Percentiles rank a stretch among this genome's conserved stretches.
Evolutionary conservation across 2,797 vertebrate species (phyloP).

Genomic region (Menidia menidia): DNA sequence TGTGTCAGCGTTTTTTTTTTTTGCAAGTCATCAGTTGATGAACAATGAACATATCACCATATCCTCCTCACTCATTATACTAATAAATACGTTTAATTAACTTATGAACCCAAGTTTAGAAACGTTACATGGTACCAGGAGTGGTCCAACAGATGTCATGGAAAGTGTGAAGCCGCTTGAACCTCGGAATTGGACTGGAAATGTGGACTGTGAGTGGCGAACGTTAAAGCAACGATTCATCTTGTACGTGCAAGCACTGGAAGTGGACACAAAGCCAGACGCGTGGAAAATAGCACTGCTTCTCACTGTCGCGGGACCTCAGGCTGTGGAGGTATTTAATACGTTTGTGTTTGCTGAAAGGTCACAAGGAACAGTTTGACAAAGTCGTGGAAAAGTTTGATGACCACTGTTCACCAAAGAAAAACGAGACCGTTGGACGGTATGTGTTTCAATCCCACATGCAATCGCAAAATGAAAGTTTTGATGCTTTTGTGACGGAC

Average conservation of each 20-base stretch:
- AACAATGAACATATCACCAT: too few species aligned
- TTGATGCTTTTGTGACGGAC: background rate
- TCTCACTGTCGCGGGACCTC: background rate
- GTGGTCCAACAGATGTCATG: background rate
- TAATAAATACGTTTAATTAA: too few species aligned
- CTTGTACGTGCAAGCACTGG: background rate
- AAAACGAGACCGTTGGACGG: background rate
- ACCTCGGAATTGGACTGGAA: background rate
- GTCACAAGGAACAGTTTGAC: background rate
- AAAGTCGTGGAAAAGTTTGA: background rate
- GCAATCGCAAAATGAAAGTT: background rate
- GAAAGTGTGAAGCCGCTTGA: constrained; percentile 5
- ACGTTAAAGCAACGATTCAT: background rate
- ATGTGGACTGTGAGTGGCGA: constrained; percentile 1
- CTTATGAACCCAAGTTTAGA: too few species aligned
- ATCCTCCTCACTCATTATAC: too few species aligned
- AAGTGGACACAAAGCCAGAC: background rate
- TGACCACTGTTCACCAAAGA: background rate
- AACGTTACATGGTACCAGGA: constrained; percentile 7
- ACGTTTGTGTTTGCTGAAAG: background rate
- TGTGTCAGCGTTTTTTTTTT: too few species aligned
- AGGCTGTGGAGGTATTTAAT: background rate
- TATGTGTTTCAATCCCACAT: background rate
- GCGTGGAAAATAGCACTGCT: background rate
- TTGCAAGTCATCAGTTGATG: too few species aligned